Percentiles rank a stretch among this genome's conserved stretches.
Evolutionary conservation across 2,888 invertebrate species (phyloP).

Genomic region (Drosophila fungiperda): DNA sequence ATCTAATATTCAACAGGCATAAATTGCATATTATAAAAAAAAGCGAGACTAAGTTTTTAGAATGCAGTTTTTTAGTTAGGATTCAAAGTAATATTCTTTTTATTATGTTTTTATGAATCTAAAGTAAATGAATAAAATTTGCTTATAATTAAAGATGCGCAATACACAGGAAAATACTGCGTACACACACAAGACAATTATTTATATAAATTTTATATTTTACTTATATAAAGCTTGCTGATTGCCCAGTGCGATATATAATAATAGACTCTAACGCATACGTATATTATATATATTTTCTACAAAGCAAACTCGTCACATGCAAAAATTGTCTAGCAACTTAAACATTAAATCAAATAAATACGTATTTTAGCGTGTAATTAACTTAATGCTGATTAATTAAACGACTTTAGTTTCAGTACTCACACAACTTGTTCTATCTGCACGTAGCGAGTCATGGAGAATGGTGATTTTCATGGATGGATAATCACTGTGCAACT

Average conservation of each 20-base stretch:
- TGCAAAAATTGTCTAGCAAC: slow-evolving; percentile 22
- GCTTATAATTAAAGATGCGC: neutral
- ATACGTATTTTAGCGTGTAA: neutral
- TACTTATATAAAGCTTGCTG: slow-evolving; percentile 2
- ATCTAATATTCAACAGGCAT: neutral
- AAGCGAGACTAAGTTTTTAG: neutral
- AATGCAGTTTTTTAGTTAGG: neutral
- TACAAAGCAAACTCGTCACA: neutral
- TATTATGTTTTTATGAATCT: neutral
- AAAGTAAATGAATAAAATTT: neutral
- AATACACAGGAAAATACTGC: neutral
- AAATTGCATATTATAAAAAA: neutral
- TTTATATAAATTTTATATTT: slow-evolving; percentile 1
- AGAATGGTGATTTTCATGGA: slow-evolving; percentile 12
- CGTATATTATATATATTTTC: neutral
- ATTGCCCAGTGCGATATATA: slow-evolving; percentile 24
- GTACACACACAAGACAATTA: neutral
- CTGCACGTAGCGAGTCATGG: slow-evolving; percentile 22
- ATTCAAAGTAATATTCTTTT: neutral
- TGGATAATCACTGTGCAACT: slow-evolving; percentile 17
- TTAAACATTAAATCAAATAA: slow-evolving; percentile 18
- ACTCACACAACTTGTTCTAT: slow-evolving; percentile 39
- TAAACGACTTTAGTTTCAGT: slow-evolving; percentile 8
- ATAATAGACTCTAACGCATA: neutral
- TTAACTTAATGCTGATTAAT: neutral